Conservation (phyloP, 2,888 invertebrate species). For the Busseola fusca region DNA sequence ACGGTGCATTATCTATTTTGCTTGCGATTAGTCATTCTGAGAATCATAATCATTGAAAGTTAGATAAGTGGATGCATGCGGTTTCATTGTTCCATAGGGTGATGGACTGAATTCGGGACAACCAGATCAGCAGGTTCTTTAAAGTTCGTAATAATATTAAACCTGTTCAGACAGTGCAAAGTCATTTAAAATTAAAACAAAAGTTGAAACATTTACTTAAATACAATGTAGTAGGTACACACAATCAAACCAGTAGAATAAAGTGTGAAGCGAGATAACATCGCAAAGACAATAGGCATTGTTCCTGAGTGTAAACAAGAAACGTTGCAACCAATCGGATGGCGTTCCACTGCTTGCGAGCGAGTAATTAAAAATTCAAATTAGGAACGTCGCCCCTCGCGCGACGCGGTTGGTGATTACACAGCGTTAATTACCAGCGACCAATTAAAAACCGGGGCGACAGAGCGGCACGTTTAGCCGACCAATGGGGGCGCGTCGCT, state of each 20-base stretch:
- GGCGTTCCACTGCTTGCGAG: slow-evolving; percentile 61
- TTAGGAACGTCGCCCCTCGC: slow-evolving; percentile 83
- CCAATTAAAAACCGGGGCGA: slow-evolving; percentile 86
- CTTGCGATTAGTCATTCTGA: slow-evolving; percentile 48
- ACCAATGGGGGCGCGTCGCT: slow-evolving; percentile 82
- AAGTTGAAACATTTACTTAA: slow-evolving; percentile 29
- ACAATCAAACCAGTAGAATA: slow-evolving; percentile 55
- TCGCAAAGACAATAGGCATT: slow-evolving; percentile 79
- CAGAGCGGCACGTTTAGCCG: slow-evolving; percentile 70
- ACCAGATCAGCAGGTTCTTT: background rate
- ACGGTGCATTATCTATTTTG: slow-evolving; percentile 51
- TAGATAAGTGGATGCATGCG: slow-evolving; percentile 9
- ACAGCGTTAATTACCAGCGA: slow-evolving; percentile 85
- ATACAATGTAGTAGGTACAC: slow-evolving; percentile 48
- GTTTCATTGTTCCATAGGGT: slow-evolving; percentile 8
- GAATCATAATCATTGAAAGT: slow-evolving; percentile 44
- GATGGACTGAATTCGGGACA: background rate
- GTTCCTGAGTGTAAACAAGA: slow-evolving; percentile 76
- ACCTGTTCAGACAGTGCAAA: slow-evolving; percentile 36
- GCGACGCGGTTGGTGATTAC: slow-evolving; percentile 85
- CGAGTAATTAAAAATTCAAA: slow-evolving; percentile 88
- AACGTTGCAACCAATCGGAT: slow-evolving; percentile 78
- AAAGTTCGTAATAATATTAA: slow-evolving; percentile 1
- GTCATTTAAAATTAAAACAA: slow-evolving; percentile 47
- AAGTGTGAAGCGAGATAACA: slow-evolving; percentile 62